phyloP scores from a whole-genome alignment of 2,888 invertebrate genomes.

The Dryadula phaetusa region DNA sequence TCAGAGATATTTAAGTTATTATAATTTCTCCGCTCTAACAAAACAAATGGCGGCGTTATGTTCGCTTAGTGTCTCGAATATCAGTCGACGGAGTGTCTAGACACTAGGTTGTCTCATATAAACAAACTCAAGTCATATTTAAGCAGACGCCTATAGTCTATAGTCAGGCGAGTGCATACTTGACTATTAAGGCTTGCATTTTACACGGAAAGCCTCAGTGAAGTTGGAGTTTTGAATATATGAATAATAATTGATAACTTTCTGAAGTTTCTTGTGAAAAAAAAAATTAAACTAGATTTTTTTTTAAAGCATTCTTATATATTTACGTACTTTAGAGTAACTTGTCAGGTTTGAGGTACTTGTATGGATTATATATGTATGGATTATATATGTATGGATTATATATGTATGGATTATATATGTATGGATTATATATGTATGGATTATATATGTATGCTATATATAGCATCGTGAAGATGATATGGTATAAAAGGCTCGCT shows the following conservation, averaged over 20 bases:
- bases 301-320: background rate
- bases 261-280: slow-evolving; percentile 3
- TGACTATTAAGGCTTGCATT: slow-evolving; percentile 19
- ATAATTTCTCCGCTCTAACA: no score
- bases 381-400: no score
- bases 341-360: no score
- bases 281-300: slow-evolving; percentile 1
- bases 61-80: no score
- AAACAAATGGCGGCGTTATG: no score
- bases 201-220: slow-evolving; percentile 8
- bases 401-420: no score
- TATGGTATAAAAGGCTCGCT: no score
- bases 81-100: background rate
- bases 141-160: slow-evolving; percentile 5
- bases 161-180: slow-evolving; percentile 10
- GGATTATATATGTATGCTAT: no score
- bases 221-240: slow-evolving; percentile 18
- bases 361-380: no score
- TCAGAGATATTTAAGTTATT: no score
- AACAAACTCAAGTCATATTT: slow-evolving; percentile 12
- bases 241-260: slow-evolving; percentile 26
- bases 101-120: slow-evolving; percentile 4
- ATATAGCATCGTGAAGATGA: no score
- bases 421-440: no score
- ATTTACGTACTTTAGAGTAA: background rate